A percentile compares a stretch with the other conserved stretches of the same genome.
phyloP scores from a whole-genome alignment of 2,113 vertebrate genomes.

The Lepus timidus region DNA sequence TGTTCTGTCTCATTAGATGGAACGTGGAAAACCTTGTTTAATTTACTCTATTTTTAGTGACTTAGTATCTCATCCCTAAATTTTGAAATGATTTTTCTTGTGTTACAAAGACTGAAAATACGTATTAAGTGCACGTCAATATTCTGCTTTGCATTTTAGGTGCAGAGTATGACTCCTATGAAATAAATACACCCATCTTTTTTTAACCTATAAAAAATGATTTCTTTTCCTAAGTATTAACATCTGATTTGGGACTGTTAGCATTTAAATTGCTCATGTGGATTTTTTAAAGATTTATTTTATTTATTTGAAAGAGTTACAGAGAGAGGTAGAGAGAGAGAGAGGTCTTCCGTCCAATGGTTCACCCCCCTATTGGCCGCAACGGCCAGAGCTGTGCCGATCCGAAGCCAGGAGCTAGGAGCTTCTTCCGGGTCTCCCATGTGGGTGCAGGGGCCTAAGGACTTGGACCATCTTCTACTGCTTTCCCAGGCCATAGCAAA shows the following conservation, averaged over 20 bases:
- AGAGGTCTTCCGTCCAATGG: too few relatives aligned
- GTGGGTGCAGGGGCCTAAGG: too few relatives aligned
- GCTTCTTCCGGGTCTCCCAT: too few relatives aligned
- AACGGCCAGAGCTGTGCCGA: too few relatives aligned
- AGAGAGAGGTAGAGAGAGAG: too few relatives aligned
- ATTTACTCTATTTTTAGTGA: background rate
- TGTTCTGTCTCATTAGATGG: conserved; percentile 3
- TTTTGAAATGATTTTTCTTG: conserved; percentile 68
- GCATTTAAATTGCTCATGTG: conserved; percentile 43
- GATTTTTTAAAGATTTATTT: background rate
- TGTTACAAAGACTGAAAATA: conserved; percentile 68
- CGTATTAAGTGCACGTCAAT: conserved; percentile 22
- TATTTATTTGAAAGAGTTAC: too few relatives aligned
- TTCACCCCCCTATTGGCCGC: too few relatives aligned
- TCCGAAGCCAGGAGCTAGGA: too few relatives aligned
- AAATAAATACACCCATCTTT: conserved; percentile 71
- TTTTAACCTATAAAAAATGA: conserved; percentile 60
- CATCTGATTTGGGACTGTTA: conserved; percentile 36
- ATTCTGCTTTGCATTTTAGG: conserved; percentile 60
- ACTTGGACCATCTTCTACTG: too few relatives aligned
- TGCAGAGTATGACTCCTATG: conserved; percentile 28
- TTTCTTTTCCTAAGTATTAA: conserved; percentile 57
- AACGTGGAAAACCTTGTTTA: background rate
- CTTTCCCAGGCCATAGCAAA: too few relatives aligned
- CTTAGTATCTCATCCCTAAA: conserved; percentile 7